These are phyloP conservation scores for Apostichopus californicus DNA, from an alignment of 35 echinoderm and acorn worm species.

Conservation along the genomic window DNA sequence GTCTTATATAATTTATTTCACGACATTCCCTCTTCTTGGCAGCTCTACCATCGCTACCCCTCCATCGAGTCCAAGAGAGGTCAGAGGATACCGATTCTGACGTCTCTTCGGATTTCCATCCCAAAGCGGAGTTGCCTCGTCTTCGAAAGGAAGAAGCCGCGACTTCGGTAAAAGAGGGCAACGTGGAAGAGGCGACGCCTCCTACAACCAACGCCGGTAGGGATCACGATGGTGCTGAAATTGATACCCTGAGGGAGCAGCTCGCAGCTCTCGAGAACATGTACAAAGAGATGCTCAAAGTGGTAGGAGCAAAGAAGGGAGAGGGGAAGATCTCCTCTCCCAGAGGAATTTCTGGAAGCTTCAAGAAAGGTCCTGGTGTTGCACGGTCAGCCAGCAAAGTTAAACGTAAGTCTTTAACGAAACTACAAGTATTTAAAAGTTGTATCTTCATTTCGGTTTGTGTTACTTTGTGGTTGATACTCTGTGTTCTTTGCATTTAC, in stretches of 20 bases:
- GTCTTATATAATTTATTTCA: no score
- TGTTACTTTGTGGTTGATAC: no score
- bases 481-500: no score
- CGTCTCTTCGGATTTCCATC: neutral
- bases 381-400: constrained; percentile 41
- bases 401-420: constrained; percentile 31
- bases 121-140: neutral
- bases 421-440: no score
- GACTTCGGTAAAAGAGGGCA: neutral
- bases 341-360: neutral
- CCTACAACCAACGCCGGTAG: neutral
- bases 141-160: constrained; percentile 5
- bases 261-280: constrained; percentile 84
- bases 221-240: constrained; percentile 57
- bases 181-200: no score
- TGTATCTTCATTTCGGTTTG: no score
- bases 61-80: constrained; percentile 69
- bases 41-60: constrained; percentile 57
- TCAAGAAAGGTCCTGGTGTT: constrained; percentile 17
- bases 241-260: constrained; percentile 72
- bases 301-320: constrained; percentile 56
- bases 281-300: constrained; percentile 93
- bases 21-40: neutral
- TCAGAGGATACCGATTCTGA: constrained; percentile 54
- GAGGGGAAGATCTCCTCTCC: constrained; percentile 3